Evolutionary conservation across 2,113 vertebrate genomes (phyloP).

Genomic region (Galemys pyrenaicus): DNA sequence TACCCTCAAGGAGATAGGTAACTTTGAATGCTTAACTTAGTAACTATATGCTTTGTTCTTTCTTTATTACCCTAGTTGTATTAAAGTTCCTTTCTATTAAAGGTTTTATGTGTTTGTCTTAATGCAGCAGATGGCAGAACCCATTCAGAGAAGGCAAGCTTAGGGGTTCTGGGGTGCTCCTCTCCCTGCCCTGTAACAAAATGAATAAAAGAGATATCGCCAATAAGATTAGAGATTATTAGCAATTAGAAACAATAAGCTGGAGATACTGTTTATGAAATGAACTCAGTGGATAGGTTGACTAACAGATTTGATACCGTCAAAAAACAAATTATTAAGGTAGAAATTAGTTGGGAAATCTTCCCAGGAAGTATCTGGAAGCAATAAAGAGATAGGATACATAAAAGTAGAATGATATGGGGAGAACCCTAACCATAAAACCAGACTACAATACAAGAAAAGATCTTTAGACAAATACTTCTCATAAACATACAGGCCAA

Average conservation of each 20-base stretch:
- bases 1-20: no score
- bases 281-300: neutral
- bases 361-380: neutral
- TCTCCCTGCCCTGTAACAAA: no score
- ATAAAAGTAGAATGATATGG: neutral
- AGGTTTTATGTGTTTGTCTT: no score
- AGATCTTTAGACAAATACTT: neutral
- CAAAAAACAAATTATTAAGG: neutral
- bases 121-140: no score
- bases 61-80: no score
- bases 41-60: no score
- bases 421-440: neutral
- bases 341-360: conserved; percentile 11
- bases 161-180: no score
- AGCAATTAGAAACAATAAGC: neutral
- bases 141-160: no score
- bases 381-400: neutral
- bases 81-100: no score
- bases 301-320: neutral
- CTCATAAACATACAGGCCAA: neutral
- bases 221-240: neutral
- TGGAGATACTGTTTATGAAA: neutral
- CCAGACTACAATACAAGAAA: neutral
- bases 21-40: no score
- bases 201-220: neutral